Evolutionary conservation across 2,113 vertebrate species (phyloP), one percentile per base, ranked within the genome.

Genomic region (Oriolus oriolus): DNA sequence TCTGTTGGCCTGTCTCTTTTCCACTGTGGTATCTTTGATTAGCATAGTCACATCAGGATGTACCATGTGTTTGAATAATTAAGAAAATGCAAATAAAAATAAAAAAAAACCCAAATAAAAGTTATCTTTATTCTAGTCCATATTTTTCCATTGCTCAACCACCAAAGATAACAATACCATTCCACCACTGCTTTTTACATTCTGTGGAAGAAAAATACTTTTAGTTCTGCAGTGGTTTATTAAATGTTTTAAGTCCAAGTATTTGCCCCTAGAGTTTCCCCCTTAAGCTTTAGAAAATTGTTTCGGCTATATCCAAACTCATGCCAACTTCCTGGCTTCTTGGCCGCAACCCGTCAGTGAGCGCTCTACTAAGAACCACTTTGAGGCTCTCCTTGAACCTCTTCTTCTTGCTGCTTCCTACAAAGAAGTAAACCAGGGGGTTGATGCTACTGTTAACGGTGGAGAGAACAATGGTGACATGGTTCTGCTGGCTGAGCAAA

Each of bases 361-460:
- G 98, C 16, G 98, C 98, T 95, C 98, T 93, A 61, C 95, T 98
- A 28, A 98, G 97, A 42, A 98, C 97, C 71, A 97, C 97, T 84
- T 98, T 98, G 33, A 98, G 94, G 39, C 98, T 98, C 37, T 98
- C 98, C 83, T 97, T 96, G 97, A 98, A 98, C 33, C 97, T 96
- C 84, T 97, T 98, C 75, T 98, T 98, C 94, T 96, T 98, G 53
- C 98, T 98, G 91, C 98, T 98, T 78, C 98, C 98, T 94, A 98
- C 98, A 5, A 98, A 98, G 95, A 98, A 98, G 93, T 98, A 98
- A 59, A 98, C 97, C 54, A 98, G 97, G 41, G 98, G 98, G 85
- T 98, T 98, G 94, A 98, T 97, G 27, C 98, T 98, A 61, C 98
- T 98, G n/a, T 98, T 98, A 68, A 98, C 50, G 0, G 97, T 98